Percentiles rank a stretch among this genome's conserved stretches.
Evolutionary conservation across 2,113 vertebrate species (phyloP).

Genomic region (Dolichotis patagonum): DNA sequence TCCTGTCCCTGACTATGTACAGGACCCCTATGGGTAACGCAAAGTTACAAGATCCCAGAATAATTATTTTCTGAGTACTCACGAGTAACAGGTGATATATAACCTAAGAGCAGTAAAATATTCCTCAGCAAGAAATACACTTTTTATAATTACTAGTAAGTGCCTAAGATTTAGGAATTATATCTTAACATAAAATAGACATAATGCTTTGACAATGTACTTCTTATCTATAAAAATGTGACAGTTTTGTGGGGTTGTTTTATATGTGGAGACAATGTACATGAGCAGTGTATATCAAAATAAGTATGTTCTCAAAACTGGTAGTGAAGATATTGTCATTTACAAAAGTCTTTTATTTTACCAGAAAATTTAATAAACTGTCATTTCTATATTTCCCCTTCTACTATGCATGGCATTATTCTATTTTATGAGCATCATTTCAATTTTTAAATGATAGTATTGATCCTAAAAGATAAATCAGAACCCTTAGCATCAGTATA

Average conservation of each 20-base stretch:
- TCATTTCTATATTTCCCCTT: not conserved
- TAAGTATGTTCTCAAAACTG: not conserved
- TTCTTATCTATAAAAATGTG: not conserved
- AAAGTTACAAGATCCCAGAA: not conserved
- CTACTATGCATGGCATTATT: not conserved
- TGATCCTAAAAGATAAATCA: not conserved
- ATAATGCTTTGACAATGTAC: not conserved
- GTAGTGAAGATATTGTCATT: not conserved
- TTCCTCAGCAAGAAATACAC: not conserved
- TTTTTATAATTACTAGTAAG: not conserved
- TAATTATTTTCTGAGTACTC: not conserved
- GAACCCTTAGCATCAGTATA: not conserved
- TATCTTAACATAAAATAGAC: not conserved
- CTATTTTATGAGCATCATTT: not conserved
- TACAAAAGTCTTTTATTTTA: not conserved
- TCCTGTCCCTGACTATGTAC: too few relatives aligned
- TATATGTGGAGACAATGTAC: not conserved
- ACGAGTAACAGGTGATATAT: rapidly evolving
- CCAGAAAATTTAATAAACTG: not conserved
- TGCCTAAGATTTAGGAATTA: not conserved
- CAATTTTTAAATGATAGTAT: not conserved
- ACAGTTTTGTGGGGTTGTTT: not conserved
- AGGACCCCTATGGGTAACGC: not conserved
- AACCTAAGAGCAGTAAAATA: not conserved
- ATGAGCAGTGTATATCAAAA: not conserved